Percentiles rank a stretch among this genome's conserved stretches.
These are phyloP conservation scores for Thereva nobilitata DNA, from an alignment of 2,888 invertebrate genomes.

Conservation along the genomic window DNA sequence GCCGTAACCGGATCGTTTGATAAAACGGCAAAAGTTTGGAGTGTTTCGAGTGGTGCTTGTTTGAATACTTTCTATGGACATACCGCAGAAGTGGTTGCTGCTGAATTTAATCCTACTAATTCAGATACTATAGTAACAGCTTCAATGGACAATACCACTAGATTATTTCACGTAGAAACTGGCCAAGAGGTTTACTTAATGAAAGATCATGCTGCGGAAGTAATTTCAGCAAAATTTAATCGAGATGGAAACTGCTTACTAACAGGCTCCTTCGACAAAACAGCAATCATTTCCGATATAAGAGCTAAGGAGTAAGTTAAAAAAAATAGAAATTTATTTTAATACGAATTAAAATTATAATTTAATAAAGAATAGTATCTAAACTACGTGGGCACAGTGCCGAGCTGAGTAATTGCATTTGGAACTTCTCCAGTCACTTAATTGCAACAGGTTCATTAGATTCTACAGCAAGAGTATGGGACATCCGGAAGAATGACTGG, in stretches of 20 bases:
- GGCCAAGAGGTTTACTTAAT: slow-evolving; percentile 67
- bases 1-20: slow-evolving; percentile 82
- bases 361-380: slow-evolving; percentile 60
- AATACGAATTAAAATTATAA: slow-evolving; percentile 7
- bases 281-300: slow-evolving; percentile 76
- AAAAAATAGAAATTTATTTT: background rate
- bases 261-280: slow-evolving; percentile 80
- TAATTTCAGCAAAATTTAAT: slow-evolving; percentile 74
- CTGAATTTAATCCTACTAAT: slow-evolving; percentile 68
- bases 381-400: slow-evolving; percentile 67
- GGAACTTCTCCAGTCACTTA: slow-evolving; percentile 68
- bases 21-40: slow-evolving; percentile 77
- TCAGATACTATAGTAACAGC: slow-evolving; percentile 72
- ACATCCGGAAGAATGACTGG: slow-evolving; percentile 62
- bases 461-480: slow-evolving; percentile 73
- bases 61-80: slow-evolving; percentile 74
- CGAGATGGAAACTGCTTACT: slow-evolving; percentile 70
- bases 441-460: slow-evolving; percentile 74
- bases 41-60: slow-evolving; percentile 68
- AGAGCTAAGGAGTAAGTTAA: slow-evolving; percentile 62
- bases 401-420: slow-evolving; percentile 71
- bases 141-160: slow-evolving; percentile 76
- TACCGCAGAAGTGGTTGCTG: slow-evolving; percentile 72
- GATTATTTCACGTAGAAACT: slow-evolving; percentile 70
- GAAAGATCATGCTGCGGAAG: slow-evolving; percentile 74